Evolutionary conservation across 2,113 vertebrate species (phyloP), one percentile per base, ranked within the genome.

Genomic region (Podarcis raffonei): DNA sequence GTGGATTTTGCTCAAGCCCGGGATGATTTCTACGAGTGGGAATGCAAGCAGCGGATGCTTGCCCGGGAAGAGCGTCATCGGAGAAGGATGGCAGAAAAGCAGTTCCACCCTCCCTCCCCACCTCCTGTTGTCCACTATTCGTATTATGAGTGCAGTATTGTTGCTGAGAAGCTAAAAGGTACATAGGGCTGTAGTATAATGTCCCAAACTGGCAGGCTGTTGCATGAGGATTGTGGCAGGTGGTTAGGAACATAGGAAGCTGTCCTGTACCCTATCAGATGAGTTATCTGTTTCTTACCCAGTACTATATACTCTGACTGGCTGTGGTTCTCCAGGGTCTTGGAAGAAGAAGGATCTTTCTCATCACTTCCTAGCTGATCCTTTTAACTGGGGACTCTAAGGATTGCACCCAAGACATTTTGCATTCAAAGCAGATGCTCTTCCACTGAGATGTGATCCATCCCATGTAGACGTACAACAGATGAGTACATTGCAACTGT

Each of bases 161-260:
- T 99, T n/a, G 98, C 98, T 0, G 98, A 99, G 94, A 99, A 99
- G 93, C 98, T 99, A 82, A 99, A 99, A 98, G 99, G 98, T 98
- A 77, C 30, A 87, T n/a, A 23, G n/a, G 23, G 7, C 59, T 27
- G 66, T 0, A 1, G 82, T 62, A 42, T 2, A 72, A 35, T 35
- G 4, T 1, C 4, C 8, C 53, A n/a, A 22, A 13, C 18, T 32
- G 59, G 35, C 16, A 16, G 81, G n/a, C 65, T 75, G 22, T 42
- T 25, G 16, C 20, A 11, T 65, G 7, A 71, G 48, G 53, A 15
- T 7, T 32, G 37, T 76, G 35, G 37, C 32, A 27, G 35, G 74
- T 7, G 30, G 4, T 42, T 23, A 48, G 76, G 39, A 27, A 27
- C 32, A 18, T 25, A n/a, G 25, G 32, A 25, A 9, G 1, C 13